Percentiles rank a stretch among this genome's conserved stretches.
phyloP scores from a whole-genome alignment of 1,140 invertebrate genomes.

The Bombus ignitus region DNA sequence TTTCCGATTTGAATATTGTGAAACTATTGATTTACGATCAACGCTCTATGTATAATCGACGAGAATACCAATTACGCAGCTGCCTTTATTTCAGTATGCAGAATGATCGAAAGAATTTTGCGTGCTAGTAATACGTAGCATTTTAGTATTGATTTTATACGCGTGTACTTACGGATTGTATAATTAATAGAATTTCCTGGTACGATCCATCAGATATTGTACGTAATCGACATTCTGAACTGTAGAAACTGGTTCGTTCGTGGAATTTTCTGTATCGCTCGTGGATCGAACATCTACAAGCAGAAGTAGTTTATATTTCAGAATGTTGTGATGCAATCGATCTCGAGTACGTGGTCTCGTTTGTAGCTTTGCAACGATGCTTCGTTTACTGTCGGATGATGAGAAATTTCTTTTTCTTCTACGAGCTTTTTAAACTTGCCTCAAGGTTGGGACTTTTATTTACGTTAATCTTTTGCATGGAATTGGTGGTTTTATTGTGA shows the following conservation, averaged over 20 bases:
- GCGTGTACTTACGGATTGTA: too few species aligned
- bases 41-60: too few species aligned
- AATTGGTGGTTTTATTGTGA: too few species aligned
- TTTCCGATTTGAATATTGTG: background rate
- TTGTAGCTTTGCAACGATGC: background rate
- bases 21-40: background rate
- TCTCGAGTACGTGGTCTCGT: background rate
- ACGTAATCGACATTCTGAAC: background rate
- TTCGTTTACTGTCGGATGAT: too few species aligned
- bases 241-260: background rate
- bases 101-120: background rate
- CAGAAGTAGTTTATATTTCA: background rate
- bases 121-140: background rate
- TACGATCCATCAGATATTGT: too few species aligned
- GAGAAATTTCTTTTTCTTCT: too few species aligned
- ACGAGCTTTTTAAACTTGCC: too few species aligned
- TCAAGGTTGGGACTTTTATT: too few species aligned
- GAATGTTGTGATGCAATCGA: conserved; percentile 7
- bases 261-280: background rate
- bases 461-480: too few species aligned
- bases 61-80: background rate
- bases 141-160: background rate
- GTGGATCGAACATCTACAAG: background rate
- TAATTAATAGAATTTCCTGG: background rate
- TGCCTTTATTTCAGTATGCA: background rate